Conservation (phyloP, 2,113 vertebrate genomes). For the Pyrgilauda ruficollis region DNA sequence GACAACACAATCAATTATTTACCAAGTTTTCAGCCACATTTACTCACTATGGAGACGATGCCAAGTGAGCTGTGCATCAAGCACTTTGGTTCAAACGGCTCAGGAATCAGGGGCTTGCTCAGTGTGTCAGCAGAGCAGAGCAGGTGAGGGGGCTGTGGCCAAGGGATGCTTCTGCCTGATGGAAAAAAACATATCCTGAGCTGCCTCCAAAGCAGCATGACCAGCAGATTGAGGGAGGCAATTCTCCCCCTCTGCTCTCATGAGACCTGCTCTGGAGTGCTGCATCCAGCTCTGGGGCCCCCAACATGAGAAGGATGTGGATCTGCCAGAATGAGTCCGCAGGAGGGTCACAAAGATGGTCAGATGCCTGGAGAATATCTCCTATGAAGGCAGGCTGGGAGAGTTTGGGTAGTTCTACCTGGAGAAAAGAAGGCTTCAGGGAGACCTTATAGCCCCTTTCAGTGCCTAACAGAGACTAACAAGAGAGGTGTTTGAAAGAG, state of each 20-base stretch:
- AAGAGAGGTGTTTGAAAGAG: background rate
- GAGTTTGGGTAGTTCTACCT: background rate
- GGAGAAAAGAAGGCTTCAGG: background rate
- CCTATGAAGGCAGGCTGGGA: background rate
- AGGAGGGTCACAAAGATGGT: background rate
- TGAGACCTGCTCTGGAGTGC: background rate
- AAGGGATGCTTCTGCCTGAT: background rate
- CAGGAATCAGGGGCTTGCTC: background rate
- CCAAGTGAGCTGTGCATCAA: background rate
- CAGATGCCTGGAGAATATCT: background rate
- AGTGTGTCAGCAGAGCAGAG: background rate
- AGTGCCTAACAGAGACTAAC: background rate
- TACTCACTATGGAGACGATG: background rate
- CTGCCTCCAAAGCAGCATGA: background rate
- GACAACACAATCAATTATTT: constrained; percentile 22
- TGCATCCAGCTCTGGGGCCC: background rate
- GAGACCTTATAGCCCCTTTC: background rate
- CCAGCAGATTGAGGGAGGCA: background rate
- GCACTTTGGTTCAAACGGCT: accelerated
- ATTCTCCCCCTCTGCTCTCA: background rate
- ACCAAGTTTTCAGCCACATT: background rate
- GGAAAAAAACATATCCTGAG: background rate
- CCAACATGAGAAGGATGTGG: background rate
- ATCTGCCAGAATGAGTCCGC: background rate
- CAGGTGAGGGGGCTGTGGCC: background rate